phyloP scores from a whole-genome alignment of 2,888 invertebrate species.

The Tenthredo notha region DNA sequence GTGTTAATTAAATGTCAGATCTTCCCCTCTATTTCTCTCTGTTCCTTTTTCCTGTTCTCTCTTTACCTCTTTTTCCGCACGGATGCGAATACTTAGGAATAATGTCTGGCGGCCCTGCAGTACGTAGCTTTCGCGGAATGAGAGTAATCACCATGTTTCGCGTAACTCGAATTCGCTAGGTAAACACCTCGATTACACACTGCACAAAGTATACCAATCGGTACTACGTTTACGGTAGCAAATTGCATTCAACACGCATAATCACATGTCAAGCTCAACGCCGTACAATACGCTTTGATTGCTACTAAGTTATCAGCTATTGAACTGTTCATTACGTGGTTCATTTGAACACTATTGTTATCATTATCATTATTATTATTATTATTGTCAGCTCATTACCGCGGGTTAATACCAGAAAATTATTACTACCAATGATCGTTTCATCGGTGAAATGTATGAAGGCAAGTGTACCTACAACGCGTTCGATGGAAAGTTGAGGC shows the following conservation, averaged over 20 bases:
- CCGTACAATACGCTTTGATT: constrained; percentile 34
- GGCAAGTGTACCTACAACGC: neutral
- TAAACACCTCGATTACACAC: constrained; percentile 19
- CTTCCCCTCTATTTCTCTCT: constrained; percentile 24
- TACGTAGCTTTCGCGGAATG: neutral
- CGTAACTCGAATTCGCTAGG: neutral
- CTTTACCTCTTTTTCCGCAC: neutral
- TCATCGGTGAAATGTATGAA: neutral
- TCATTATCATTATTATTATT: neutral
- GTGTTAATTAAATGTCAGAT: constrained; percentile 26
- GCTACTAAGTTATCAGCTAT: neutral
- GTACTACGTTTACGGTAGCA: neutral
- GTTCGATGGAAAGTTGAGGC: neutral
- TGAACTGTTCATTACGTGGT: neutral
- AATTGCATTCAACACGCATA: constrained; percentile 22
- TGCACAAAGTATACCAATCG: constrained; percentile 25
- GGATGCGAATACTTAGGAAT: constrained; percentile 7
- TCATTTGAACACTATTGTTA: neutral
- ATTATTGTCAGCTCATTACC: neutral
- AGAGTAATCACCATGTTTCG: constrained; percentile 38
- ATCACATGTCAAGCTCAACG: constrained; percentile 17
- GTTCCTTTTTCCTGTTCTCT: neutral
- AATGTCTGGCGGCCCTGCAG: neutral
- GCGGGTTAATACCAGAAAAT: neutral
- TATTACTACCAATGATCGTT: neutral